Percentiles rank a stretch among this genome's conserved stretches.
Conservation (phyloP, 2,113 vertebrate species). For the Lethenteron camtschaticum region DNA sequence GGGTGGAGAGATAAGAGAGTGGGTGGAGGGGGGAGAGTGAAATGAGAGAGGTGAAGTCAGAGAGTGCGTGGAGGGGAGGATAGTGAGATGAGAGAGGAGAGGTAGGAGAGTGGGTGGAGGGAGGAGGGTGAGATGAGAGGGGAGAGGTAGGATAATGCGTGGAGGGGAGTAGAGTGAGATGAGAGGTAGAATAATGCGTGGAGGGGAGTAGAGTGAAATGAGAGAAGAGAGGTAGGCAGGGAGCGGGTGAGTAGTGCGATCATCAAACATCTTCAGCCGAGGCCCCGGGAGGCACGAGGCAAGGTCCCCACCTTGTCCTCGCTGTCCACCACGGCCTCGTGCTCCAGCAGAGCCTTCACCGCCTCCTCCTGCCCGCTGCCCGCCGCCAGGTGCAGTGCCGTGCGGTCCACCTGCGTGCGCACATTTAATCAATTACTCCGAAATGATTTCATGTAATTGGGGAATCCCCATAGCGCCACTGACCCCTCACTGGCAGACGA, state of each 20-base stretch:
- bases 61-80: not conserved
- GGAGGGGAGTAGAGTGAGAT: not conserved
- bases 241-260: not conserved
- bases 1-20: not conserved
- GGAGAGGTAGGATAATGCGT: not conserved
- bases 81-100: not conserved
- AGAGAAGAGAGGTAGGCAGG: not conserved
- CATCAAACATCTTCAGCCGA: no score
- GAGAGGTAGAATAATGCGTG: not conserved
- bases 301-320: slow-evolving; percentile 29
- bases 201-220: not conserved
- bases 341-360: slow-evolving; percentile 40
- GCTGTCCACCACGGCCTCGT: slow-evolving; percentile 31
- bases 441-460: no score
- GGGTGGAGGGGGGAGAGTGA: not conserved
- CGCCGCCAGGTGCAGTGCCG: slow-evolving; percentile 55
- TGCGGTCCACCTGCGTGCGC: slow-evolving; percentile 30
- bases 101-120: not conserved
- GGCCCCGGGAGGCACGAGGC: no score
- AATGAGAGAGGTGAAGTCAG: not conserved
- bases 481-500: no score
- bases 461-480: no score
- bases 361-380: slow-evolving; percentile 43
- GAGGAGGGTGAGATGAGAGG: not conserved
- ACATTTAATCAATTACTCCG: no score